A percentile compares a stretch with the other conserved stretches of the same genome.
These are phyloP conservation scores for Neoarius graeffei DNA, from an alignment of 2,113 vertebrate genomes.

Conservation along the genomic window DNA sequence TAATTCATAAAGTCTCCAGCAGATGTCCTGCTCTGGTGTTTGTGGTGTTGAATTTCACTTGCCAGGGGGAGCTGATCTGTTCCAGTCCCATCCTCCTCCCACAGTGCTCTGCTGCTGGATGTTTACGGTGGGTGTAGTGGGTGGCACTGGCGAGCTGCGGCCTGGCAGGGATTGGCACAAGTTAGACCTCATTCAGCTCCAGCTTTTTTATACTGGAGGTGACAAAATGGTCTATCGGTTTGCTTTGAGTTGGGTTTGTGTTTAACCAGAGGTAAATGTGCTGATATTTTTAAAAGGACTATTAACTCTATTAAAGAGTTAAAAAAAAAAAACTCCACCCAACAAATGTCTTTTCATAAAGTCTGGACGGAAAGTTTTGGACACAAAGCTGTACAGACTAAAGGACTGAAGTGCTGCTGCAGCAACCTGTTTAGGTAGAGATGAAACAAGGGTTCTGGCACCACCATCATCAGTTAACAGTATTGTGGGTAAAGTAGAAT, in stretches of 20 bases:
- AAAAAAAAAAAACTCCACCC: background rate
- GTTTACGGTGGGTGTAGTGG: conserved; percentile 84
- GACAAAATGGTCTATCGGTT: conserved; percentile 16
- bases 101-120: conserved; percentile 90
- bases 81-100: conserved; percentile 90
- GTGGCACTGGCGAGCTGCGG: conserved; percentile 76
- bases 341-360: background rate
- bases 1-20: conserved; percentile 26
- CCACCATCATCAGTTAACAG: background rate
- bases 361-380: background rate
- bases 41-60: conserved; percentile 49
- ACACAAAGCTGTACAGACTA: background rate
- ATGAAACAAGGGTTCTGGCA: background rate
- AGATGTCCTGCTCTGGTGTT: conserved; percentile 23
- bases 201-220: background rate
- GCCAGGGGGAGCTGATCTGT: conserved; percentile 73
- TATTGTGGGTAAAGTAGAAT: background rate
- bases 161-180: conserved; percentile 57
- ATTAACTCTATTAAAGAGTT: background rate
- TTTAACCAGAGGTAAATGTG: background rate
- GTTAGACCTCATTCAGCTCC: background rate
- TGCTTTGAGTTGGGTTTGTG: background rate
- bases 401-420: background rate
- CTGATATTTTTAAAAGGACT: background rate
- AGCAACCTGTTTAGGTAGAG: background rate